phyloP scores from a whole-genome alignment of 2,113 vertebrate species.

The Xenus cinereus region DNA sequence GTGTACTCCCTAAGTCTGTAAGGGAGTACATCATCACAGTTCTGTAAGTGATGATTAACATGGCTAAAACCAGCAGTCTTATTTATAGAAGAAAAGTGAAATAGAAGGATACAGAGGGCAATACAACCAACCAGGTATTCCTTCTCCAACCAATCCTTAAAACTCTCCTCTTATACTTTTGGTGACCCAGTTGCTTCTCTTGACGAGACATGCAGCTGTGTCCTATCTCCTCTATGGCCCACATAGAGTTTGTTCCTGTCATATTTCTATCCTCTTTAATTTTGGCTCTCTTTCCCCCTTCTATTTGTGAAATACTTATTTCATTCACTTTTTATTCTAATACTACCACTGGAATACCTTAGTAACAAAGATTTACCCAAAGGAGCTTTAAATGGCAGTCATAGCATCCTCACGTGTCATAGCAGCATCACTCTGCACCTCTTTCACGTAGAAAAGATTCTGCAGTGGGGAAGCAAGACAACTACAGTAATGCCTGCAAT shows the following conservation, averaged over 20 bases:
- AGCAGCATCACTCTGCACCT: not conserved
- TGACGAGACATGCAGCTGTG: not conserved
- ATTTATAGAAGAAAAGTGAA: not conserved
- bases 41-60: not conserved
- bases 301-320: not conserved
- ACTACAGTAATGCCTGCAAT: not conserved
- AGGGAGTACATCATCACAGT: not conserved
- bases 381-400: not conserved
- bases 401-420: not conserved
- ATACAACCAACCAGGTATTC: not conserved
- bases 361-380: not conserved
- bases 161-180: not conserved
- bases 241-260: fast-evolving
- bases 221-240: fast-evolving
- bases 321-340: not conserved
- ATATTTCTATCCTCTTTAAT: not conserved
- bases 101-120: not conserved
- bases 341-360: not conserved
- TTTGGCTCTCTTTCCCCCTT: not conserved
- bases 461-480: not conserved
- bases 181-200: not conserved
- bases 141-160: not conserved
- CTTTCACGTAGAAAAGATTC: not conserved
- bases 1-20: not conserved
- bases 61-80: not conserved